Conservation (phyloP, 2,888 invertebrate species). For the Cephus rjabovi region DNA sequence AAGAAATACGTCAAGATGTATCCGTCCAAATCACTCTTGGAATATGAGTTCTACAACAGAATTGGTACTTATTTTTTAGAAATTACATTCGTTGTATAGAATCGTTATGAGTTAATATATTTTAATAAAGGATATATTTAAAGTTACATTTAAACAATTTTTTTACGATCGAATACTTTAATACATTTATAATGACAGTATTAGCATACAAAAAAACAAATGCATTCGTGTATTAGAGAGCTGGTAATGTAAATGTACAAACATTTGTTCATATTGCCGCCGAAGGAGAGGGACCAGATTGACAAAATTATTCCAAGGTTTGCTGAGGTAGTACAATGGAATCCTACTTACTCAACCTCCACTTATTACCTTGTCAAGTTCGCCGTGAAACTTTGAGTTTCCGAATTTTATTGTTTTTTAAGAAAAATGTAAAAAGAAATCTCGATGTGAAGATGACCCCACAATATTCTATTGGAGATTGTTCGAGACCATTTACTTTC, state of each 20-base stretch:
- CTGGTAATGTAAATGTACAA: background rate
- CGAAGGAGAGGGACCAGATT: background rate
- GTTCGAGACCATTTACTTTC: no score
- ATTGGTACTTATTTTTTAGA: background rate
- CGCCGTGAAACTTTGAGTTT: no score
- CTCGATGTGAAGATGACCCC: no score
- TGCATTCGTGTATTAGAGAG: background rate
- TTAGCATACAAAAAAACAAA: background rate
- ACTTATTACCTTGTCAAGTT: no score
- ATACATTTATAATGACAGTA: background rate
- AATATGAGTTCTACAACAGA: background rate
- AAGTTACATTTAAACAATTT: background rate
- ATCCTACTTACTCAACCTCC: no score
- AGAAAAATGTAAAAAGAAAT: no score
- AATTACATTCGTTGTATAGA: background rate
- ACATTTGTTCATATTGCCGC: background rate
- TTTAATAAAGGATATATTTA: background rate
- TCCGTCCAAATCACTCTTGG: background rate
- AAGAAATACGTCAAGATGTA: background rate
- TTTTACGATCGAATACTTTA: background rate
- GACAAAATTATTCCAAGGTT: background rate
- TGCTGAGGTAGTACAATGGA: background rate
- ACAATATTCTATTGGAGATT: no score
- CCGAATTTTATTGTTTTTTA: no score
- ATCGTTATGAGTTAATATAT: background rate